Conservation (phyloP, 2,888 invertebrate species). For the Polyommatus icarus region DNA sequence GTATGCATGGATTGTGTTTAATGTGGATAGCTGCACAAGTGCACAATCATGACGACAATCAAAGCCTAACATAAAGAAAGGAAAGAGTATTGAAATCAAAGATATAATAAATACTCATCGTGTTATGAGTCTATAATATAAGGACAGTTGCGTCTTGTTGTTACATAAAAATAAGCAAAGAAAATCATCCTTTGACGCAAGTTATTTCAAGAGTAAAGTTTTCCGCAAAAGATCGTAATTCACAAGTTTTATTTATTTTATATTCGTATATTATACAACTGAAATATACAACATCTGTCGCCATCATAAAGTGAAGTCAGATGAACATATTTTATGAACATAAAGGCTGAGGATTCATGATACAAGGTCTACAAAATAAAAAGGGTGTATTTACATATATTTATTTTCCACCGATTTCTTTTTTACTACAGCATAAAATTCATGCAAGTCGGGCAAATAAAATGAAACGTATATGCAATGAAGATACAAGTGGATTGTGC, state of each 20-base stretch:
- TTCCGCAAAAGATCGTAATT: too few relatives aligned
- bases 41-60: too few relatives aligned
- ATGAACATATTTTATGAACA: conserved; percentile 4
- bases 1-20: too few relatives aligned
- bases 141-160: background rate
- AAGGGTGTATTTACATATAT: conserved; percentile 7
- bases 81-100: too few relatives aligned
- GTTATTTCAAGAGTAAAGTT: background rate
- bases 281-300: background rate
- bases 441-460: background rate
- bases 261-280: background rate
- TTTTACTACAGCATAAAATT: conserved; percentile 12
- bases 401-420: background rate
- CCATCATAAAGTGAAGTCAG: background rate
- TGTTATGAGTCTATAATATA: too few relatives aligned
- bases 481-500: background rate
- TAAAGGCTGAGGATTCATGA: background rate
- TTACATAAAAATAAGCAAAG: background rate
- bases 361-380: background rate
- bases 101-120: too few relatives aligned
- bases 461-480: background rate
- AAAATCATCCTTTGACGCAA: background rate
- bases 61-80: too few relatives aligned
- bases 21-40: too few relatives aligned
- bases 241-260: background rate